Percentiles rank a stretch among this genome's conserved stretches.
Evolutionary conservation across 2,797 vertebrate genomes (phyloP).

Genomic region (Serranus cabrilla): DNA sequence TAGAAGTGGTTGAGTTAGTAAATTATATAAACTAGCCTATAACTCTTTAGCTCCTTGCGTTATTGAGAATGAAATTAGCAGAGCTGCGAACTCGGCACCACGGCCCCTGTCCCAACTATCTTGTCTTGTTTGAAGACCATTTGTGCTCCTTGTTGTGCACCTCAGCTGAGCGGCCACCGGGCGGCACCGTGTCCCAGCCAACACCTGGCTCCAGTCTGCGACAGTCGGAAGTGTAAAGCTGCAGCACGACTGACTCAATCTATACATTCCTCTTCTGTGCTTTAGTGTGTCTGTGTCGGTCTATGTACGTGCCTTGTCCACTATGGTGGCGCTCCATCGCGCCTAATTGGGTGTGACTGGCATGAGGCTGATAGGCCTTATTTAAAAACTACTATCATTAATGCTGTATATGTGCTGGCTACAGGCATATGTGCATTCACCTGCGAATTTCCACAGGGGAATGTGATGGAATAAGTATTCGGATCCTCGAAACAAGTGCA

Average conservation of each 20-base stretch:
- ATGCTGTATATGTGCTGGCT: not conserved
- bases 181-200: conserved; percentile 18
- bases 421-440: not conserved
- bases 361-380: not conserved
- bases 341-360: not conserved
- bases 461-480: not conserved
- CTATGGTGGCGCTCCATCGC: not conserved
- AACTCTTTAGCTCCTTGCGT: not conserved
- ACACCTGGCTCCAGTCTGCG: not conserved
- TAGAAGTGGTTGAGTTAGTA: not conserved
- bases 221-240: not conserved
- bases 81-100: too few species aligned
- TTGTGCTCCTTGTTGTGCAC: conserved; percentile 25
- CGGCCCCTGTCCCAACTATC: not conserved
- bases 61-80: not conserved
- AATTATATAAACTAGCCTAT: too few species aligned
- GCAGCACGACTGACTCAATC: not conserved
- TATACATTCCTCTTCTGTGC: not conserved
- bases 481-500: too few species aligned
- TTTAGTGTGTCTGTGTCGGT: not conserved
- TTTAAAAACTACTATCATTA: not conserved
- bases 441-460: not conserved
- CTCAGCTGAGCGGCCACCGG: conserved; percentile 6
- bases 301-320: too few species aligned
- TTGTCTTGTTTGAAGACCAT: too few species aligned